Percentiles rank a stretch among this genome's conserved stretches.
phyloP scores from a whole-genome alignment of 2,797 vertebrate species.

The Lepilemur septentrionalis region DNA sequence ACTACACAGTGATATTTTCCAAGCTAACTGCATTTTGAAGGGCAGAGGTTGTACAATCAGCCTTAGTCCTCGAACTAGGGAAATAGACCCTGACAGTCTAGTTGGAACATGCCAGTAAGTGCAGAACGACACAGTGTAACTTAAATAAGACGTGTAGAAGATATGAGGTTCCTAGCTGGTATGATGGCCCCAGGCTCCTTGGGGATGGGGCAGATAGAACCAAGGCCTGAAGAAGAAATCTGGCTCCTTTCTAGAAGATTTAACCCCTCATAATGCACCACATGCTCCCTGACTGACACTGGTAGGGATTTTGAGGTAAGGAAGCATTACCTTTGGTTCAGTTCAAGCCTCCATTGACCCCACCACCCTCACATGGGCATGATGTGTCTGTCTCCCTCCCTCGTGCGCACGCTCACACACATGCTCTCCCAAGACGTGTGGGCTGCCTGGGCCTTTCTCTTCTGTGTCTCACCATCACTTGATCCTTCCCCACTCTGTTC shows the following conservation, averaged over 20 bases:
- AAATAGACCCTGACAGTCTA: neutral
- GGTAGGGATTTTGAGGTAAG: neutral
- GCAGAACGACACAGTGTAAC: neutral
- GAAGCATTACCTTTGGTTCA: neutral
- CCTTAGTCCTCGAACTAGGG: neutral
- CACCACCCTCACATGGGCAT: neutral
- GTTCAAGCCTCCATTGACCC: neutral
- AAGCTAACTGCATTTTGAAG: neutral
- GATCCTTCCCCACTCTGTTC: neutral
- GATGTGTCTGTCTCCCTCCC: neutral
- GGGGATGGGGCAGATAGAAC: neutral
- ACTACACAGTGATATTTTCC: neutral
- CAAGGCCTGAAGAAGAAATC: neutral
- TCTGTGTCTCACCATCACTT: too few species aligned
- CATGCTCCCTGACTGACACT: too few species aligned
- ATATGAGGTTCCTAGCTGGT: rapidly evolving
- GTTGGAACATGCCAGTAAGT: neutral
- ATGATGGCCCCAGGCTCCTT: neutral
- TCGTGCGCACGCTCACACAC: rapidly evolving
- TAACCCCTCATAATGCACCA: neutral
- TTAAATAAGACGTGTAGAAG: neutral
- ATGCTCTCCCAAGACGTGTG: rapidly evolving
- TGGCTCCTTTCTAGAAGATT: neutral
- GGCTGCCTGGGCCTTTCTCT: neutral
- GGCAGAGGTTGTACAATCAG: neutral